Conservation (phyloP, 2,113 vertebrate genomes). For the Cinclus mexicanus region DNA sequence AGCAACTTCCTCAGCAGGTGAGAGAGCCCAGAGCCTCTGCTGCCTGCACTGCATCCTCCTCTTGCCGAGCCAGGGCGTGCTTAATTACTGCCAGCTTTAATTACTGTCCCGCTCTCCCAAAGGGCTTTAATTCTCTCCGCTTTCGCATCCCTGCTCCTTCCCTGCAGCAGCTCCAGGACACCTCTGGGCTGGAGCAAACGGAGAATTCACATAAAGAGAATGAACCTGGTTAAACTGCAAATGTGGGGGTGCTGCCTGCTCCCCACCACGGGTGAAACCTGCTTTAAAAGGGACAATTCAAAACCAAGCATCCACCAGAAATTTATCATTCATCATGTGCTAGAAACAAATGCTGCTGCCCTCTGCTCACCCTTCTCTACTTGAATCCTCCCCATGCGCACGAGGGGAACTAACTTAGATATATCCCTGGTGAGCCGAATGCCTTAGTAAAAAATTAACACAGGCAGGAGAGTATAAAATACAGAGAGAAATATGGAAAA, state of each 20-base stretch:
- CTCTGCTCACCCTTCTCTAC: background rate
- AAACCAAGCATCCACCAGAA: background rate
- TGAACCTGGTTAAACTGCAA: background rate
- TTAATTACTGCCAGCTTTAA: constrained; percentile 59
- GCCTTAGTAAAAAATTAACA: background rate
- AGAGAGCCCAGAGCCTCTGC: background rate
- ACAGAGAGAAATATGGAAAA: background rate
- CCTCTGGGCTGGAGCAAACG: background rate
- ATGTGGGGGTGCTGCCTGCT: background rate
- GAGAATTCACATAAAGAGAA: background rate
- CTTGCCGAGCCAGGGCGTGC: background rate
- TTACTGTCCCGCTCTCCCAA: constrained; percentile 12
- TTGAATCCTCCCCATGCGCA: rapidly evolving
- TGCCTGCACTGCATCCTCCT: background rate
- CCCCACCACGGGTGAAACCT: background rate
- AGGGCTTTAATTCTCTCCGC: background rate
- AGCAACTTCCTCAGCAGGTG: background rate
- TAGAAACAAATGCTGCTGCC: background rate
- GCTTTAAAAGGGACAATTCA: background rate
- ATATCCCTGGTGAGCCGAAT: background rate
- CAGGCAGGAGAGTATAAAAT: background rate
- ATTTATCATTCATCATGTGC: background rate
- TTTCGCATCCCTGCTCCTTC: background rate
- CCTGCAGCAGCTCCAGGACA: background rate
- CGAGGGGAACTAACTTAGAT: rapidly evolving